phyloP scores from a whole-genome alignment of 1,140 invertebrate species.

The Thaumatotibia leucotreta region DNA sequence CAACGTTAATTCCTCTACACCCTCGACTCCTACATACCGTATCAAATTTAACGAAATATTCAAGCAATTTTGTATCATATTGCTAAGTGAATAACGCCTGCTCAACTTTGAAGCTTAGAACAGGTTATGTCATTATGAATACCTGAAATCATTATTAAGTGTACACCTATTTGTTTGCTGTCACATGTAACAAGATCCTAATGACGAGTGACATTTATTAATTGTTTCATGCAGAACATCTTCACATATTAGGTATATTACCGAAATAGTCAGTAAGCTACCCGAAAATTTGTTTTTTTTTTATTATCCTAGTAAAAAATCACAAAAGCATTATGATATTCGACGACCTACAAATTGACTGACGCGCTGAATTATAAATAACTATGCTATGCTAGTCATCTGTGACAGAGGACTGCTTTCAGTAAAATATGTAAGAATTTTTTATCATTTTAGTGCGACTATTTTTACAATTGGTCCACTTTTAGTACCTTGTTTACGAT shows the following conservation, averaged over 20 bases:
- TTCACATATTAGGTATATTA: background rate
- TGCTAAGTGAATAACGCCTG: slow-evolving; percentile 20
- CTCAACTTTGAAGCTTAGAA: background rate
- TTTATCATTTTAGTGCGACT: no score
- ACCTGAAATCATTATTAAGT: slow-evolving; percentile 67
- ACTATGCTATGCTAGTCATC: background rate
- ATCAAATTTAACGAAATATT: slow-evolving; percentile 56
- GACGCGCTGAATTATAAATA: background rate
- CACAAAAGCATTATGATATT: background rate
- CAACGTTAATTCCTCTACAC: slow-evolving; percentile 65
- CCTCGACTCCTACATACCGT: slow-evolving; percentile 64
- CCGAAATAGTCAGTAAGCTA: no score
- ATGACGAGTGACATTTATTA: slow-evolving; percentile 65
- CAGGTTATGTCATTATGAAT: slow-evolving; percentile 34
- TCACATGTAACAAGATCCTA: slow-evolving; percentile 66
- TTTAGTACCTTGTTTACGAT: no score
- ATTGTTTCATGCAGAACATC: slow-evolving; percentile 35
- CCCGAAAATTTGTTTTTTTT: no score
- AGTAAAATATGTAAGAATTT: no score
- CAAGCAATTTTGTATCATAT: slow-evolving; percentile 32
- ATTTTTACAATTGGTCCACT: no score
- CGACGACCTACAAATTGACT: background rate
- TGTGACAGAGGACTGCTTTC: background rate
- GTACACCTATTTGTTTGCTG: slow-evolving; percentile 70
- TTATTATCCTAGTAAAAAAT: no score